Evolutionary conservation across 2,113 vertebrate species (phyloP), one percentile per base, ranked within the genome.

Genomic region (Conger conger): DNA sequence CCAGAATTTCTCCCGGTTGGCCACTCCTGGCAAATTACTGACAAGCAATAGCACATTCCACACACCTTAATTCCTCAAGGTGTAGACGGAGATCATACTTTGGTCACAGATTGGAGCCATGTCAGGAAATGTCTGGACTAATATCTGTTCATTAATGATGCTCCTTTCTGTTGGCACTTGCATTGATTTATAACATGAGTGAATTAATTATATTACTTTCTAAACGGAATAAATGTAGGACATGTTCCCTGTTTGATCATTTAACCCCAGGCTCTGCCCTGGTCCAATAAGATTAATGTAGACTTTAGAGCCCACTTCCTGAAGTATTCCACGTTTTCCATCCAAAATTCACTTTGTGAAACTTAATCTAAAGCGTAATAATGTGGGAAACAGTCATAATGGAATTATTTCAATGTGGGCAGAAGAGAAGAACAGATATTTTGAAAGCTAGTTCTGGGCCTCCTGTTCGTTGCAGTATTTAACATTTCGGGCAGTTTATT

Each of bases 271-370:
- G 33, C 30, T 63, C 42, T 60, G 35, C 45, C 50, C 76, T 60
- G 76, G 27, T 78, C 36, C 27, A 40, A 36, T 27, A 79, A 79
- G 23, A 79, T 6, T 11, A 42, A 84, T 38, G 20, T 42, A 83
- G 17, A 23, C 5, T 20, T n/a, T 86, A 86, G 81, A 81, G 68
- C 86, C 82, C 88, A 85, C 76, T 84, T 85, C 84, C 86, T 89
- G 87, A 89, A 91, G 84, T 81, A n/a, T 40, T 76, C 30, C 42
- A 45, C 57, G 4, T 63, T 63, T 20, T 63, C 20, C 57, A 63
- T 23, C 18, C 23, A 20, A 50, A 63, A 63, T 27, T 63, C 57
- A 76, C 84, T 83, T 20, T 83, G 45, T 89, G 85, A 79, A 68
- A 54, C 33, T 81, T 37, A 82, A 90, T 87, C 82, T 50, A 37